Evolutionary conservation across 2,797 vertebrate species (phyloP), one percentile per base, ranked within the genome.

Genomic region (Apogon talboti): DNA sequence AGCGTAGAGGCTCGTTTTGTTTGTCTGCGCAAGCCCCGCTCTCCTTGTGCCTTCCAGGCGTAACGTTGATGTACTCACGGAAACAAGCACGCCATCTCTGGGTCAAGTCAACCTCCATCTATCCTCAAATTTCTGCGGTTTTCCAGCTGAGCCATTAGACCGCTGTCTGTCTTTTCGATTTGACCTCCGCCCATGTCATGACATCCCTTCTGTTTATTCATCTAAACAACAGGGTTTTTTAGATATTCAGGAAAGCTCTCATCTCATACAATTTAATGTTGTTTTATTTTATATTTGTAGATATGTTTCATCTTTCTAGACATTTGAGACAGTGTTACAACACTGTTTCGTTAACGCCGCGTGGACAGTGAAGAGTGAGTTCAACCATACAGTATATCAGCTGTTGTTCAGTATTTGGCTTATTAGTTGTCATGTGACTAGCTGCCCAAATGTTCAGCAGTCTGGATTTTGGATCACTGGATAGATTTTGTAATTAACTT

Each of bases 41-140:
- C 44, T 45, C 2, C 2, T 42, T 28, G 13, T 71, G 58, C 58
- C 79, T 72, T 18, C 60, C 46, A 52, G 63, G 56, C 45, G 76
- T 60, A 7, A 33, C 48, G 50, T 52, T 14, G 28, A 41, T 67
- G n/a, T 50, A 49, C 53, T 28, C 13, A 15, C 52, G 47, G 59
- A 48, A 58, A 24, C 21, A 67, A 71, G 56, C 49, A 38, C 11
- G 28, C 11, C 1, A 74, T 51, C 60, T 63, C 21, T 38, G 45
- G 55, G 69, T 73, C 58, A 24, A 63, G 80, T 85, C 71, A 67
- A 50, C 62, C 38, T 60, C 43, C 66, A 62, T 71, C 35, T 76
- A 35, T 57, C 42, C 44, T 76, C 11, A 70, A 42, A 58, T 64
- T 51, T 68, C 19, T 56, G 30, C 16, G 42, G 57, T 61, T 24